Evolutionary conservation across 2,113 vertebrate species (phyloP).

Genomic region (Gymnarchus niloticus): DNA sequence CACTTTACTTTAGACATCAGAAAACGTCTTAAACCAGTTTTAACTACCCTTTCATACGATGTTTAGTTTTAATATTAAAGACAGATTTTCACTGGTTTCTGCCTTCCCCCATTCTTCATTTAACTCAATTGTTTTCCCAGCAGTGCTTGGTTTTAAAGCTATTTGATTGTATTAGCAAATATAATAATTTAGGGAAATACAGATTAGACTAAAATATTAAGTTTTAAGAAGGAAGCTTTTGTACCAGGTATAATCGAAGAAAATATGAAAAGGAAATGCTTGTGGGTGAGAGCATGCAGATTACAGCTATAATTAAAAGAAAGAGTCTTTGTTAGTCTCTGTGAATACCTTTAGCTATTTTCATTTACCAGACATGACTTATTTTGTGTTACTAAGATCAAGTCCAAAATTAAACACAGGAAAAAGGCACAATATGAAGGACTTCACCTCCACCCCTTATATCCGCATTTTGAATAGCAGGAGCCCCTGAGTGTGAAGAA

Average conservation of each 20-base stretch:
- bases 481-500: neutral
- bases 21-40: neutral
- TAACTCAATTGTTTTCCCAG: neutral
- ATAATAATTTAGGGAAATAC: neutral
- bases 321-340: neutral
- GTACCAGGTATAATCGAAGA: neutral
- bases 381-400: neutral
- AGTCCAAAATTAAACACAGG: neutral
- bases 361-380: neutral
- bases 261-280: neutral
- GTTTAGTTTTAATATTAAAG: neutral
- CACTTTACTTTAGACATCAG: too few relatives aligned
- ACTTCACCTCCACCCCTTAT: conserved; percentile 3
- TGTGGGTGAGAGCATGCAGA: neutral
- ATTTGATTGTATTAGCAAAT: neutral
- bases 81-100: neutral
- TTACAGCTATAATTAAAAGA: neutral
- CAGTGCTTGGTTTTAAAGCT: neutral
- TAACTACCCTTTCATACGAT: neutral
- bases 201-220: neutral
- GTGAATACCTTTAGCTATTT: neutral
- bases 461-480: conserved; percentile 9
- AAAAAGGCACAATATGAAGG: neutral
- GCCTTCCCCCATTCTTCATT: too few relatives aligned
- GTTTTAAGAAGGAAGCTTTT: neutral